A percentile compares a stretch with the other conserved stretches of the same genome.
phyloP scores from a whole-genome alignment of 1,140 invertebrate genomes.

The Hormaphis cornu region DNA sequence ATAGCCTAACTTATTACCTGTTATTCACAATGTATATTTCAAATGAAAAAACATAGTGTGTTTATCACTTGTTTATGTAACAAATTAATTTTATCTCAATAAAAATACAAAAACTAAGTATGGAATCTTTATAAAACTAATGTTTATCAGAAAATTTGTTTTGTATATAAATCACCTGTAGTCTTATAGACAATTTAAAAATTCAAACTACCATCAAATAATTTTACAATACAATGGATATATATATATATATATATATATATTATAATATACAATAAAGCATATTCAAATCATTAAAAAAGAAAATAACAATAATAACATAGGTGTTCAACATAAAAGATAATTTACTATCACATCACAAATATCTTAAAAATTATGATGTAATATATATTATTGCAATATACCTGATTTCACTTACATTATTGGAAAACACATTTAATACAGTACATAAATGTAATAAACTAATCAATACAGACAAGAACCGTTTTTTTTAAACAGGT shows the following conservation, averaged over 20 bases:
- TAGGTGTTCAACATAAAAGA: constrained; percentile 14
- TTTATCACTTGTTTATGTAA: no score
- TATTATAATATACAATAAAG: not conserved
- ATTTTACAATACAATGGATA: not conserved
- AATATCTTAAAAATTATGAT: constrained; percentile 5
- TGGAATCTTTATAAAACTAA: no score
- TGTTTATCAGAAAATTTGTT: no score
- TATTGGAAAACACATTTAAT: not conserved
- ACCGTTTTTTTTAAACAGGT: not conserved
- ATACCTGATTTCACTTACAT: not conserved
- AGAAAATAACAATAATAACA: not conserved
- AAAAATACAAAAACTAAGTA: no score
- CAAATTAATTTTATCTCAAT: no score
- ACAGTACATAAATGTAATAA: not conserved
- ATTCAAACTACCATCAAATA: not conserved
- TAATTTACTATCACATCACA: not conserved
- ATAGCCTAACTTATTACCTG: no score
- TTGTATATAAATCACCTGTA: no score
- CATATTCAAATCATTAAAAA: not conserved
- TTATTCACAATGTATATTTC: no score
- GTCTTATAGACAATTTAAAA: not conserved
- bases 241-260: not conserved
- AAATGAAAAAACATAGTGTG: no score
- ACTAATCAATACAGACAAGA: not conserved
- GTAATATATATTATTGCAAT: not conserved